Evolutionary conservation across 2,113 vertebrate genomes (phyloP).

Genomic region (Pholis gunnellus): DNA sequence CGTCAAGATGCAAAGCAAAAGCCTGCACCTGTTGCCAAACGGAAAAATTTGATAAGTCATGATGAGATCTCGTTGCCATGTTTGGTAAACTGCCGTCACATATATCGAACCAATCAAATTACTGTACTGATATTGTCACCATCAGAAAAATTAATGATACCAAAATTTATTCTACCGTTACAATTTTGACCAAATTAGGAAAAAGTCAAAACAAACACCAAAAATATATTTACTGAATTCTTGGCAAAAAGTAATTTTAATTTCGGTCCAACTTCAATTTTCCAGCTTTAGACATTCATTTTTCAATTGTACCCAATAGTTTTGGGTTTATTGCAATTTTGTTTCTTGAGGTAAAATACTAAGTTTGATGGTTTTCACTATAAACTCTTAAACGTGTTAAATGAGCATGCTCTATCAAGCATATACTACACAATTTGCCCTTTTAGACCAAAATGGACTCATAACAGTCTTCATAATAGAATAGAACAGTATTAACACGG

Average conservation of each 20-base stretch:
- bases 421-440: not conserved
- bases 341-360: not conserved
- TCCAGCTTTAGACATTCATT: not conserved
- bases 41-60: not conserved
- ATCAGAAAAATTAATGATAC: not conserved
- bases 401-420: not conserved
- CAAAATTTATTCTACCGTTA: no score
- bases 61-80: not conserved
- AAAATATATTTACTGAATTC: not conserved
- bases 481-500: constrained; percentile 40
- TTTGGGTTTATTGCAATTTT: not conserved
- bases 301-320: not conserved
- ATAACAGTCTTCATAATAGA: constrained; percentile 64
- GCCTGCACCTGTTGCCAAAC: not conserved
- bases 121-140: not conserved
- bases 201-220: no score
- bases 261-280: not conserved
- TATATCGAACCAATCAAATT: not conserved
- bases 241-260: no score
- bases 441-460: constrained; percentile 45
- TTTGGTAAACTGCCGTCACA: not conserved
- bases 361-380: not conserved
- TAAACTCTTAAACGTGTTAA: not conserved
- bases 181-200: no score
- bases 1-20: not conserved